Evolutionary conservation across 2,888 invertebrate species (phyloP).

Genomic region (Sepioteuthis lessoniana): DNA sequence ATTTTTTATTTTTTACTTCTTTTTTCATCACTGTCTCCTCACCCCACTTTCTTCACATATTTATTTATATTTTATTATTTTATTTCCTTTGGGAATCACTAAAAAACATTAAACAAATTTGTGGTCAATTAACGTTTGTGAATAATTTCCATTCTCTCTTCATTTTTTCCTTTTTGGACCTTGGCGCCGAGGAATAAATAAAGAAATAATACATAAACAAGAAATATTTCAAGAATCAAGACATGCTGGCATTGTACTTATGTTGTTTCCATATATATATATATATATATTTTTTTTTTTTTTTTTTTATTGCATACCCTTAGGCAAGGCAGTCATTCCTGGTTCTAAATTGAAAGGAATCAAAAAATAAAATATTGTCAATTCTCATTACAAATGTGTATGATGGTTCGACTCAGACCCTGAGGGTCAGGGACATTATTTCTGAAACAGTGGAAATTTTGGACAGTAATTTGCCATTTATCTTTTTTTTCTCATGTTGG

Average conservation of each 20-base stretch:
- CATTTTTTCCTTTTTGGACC: background rate
- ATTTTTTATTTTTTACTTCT: too few relatives aligned
- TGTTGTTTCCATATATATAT: background rate
- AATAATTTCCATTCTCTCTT: background rate
- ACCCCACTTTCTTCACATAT: background rate
- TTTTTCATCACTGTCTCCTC: background rate
- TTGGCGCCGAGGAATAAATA: background rate
- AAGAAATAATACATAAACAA: background rate
- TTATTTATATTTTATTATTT: background rate
- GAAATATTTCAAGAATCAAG: slow-evolving; percentile 33
- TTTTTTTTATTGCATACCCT: background rate
- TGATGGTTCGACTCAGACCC: background rate
- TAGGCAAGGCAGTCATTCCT: slow-evolving; percentile 12
- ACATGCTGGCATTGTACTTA: background rate
- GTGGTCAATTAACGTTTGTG: slow-evolving; percentile 33
- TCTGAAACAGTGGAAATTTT: slow-evolving; percentile 17
- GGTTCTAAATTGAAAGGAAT: background rate
- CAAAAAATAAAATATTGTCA: slow-evolving; percentile 33
- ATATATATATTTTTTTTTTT: background rate
- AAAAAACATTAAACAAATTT: background rate
- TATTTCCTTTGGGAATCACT: background rate
- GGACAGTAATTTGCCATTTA: background rate
- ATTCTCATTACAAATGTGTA: slow-evolving; percentile 33
- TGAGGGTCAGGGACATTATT: slow-evolving; percentile 21
- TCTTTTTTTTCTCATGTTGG: background rate